Evolutionary conservation across 2,113 vertebrate genomes (phyloP), one percentile per base, ranked within the genome.

Genomic region (Zosterops borbonicus): DNA sequence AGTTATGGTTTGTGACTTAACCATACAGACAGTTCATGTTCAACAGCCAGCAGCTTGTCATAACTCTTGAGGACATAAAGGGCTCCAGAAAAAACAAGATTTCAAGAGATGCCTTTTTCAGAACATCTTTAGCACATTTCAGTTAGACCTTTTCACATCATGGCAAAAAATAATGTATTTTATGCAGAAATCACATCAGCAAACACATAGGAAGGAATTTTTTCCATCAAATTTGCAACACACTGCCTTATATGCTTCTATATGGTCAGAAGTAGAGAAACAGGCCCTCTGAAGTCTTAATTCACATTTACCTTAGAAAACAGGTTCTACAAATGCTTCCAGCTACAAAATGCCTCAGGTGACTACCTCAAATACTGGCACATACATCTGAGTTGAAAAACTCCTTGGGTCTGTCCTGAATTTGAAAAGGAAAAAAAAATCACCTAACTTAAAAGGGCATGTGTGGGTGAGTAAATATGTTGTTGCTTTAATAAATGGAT

Each of bases 1-100:
- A 90, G 68, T 90, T 95, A 86, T 37, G 73, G 92, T 87, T 94
- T 95, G 59, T 15, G 1, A 90, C 70, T 74, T 81, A 93, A 85
- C 39, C 74, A 87, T 87, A 46, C 53, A 68, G 55, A 49, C 82
- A 77, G 68, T 47, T 91, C 53, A 83, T 8, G 31, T 47, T 90
- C 84, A 86, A 77, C 67, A 91, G 82, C 63, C 50, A 95, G 59
- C 53, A 92, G 75, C 69, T 74, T 91, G 37, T 85, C 78, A 63
- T 69, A 42, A 60, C 67, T 75, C 64, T 62, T 62, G 56, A 89
- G 64, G 69, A 74, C 44, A 77, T 31, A 80, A 37, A 90, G 50
- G 39, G 79, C 37, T 92, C 93, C 59, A 92, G 63, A 74, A 89
- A 91, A 95, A 94, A 71, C 19, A 88, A 39, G 23, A 89, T 17